Evolutionary conservation across 2,113 vertebrate species (phyloP).

Genomic region (Gymnorhina tibicen): DNA sequence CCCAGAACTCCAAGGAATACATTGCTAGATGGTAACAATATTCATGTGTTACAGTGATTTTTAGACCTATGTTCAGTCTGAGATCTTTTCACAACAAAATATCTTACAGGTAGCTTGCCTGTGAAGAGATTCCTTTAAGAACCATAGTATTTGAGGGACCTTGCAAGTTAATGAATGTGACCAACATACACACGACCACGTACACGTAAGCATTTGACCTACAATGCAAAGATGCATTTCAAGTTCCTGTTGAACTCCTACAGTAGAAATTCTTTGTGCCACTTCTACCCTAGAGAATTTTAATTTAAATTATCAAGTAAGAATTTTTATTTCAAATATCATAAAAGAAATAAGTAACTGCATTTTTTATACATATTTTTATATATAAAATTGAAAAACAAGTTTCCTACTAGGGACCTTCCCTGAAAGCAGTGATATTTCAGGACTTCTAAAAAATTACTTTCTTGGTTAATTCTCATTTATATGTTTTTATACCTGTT

Average conservation of each 20-base stretch:
- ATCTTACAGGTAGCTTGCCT: neutral
- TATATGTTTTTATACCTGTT: neutral
- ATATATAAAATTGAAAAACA: no score
- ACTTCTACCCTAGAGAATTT: neutral
- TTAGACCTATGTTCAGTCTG: neutral
- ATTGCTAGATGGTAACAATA: neutral
- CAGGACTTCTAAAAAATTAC: neutral
- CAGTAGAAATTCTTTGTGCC: neutral
- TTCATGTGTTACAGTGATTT: neutral
- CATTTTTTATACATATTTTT: neutral
- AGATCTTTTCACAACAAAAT: neutral
- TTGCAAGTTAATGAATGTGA: neutral
- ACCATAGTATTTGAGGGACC: neutral
- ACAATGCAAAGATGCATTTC: neutral
- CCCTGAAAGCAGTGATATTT: neutral
- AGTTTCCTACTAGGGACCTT: neutral
- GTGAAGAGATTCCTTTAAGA: neutral
- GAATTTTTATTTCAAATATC: neutral
- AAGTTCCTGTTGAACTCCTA: neutral
- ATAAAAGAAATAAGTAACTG: neutral
- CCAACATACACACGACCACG: neutral
- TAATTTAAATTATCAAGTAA: neutral
- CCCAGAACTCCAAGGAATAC: neutral
- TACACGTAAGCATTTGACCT: neutral
- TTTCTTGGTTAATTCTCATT: neutral